Conservation (phyloP, 2,113 vertebrate genomes). For the Tyto alba region DNA sequence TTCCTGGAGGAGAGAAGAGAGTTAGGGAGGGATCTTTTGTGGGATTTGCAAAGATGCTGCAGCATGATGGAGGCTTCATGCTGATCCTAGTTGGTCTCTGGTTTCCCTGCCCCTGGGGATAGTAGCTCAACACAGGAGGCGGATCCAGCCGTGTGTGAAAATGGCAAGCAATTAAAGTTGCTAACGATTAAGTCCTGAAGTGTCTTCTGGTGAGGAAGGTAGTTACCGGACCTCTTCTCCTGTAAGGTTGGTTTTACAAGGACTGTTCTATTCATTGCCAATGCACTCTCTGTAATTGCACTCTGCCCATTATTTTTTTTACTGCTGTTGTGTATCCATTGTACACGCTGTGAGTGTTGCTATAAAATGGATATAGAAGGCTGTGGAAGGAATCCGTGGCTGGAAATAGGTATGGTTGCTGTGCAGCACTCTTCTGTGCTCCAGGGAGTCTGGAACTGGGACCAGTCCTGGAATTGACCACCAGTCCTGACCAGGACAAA, state of each 20-base stretch:
- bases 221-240: background rate
- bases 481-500: background rate
- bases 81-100: background rate
- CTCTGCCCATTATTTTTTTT: background rate
- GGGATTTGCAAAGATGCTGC: background rate
- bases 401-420: fast-evolving
- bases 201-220: background rate
- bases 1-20: background rate
- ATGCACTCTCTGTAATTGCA: background rate
- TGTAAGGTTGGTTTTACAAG: background rate
- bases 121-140: background rate
- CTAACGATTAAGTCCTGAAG: background rate
- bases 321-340: background rate
- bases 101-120: background rate
- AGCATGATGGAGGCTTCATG: background rate
- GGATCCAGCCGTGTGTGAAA: background rate
- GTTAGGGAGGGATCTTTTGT: background rate
- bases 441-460: background rate
- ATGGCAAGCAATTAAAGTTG: background rate
- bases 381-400: background rate
- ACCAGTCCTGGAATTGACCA: background rate
- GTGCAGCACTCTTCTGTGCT: background rate
- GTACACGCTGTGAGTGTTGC: background rate
- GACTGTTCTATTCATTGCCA: background rate
- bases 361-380: background rate